Percentiles rank a stretch among this genome's conserved stretches.
phyloP scores from a whole-genome alignment of 2,113 vertebrate genomes.

The Rhinoderma darwinii region DNA sequence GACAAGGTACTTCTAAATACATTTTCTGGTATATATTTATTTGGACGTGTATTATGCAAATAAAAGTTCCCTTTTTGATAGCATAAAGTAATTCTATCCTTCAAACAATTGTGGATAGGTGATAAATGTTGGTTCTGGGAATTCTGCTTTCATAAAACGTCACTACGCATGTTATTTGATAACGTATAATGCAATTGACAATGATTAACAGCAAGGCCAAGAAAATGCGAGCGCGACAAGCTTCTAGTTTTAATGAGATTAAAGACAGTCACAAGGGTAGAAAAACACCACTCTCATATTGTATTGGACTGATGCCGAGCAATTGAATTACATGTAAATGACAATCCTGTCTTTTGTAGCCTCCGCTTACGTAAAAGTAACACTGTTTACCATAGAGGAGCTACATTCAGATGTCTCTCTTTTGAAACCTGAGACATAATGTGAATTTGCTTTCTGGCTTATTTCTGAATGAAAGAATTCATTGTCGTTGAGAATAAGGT shows the following conservation, averaged over 20 bases:
- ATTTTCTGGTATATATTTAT: too few species aligned
- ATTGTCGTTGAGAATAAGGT: conserved; percentile 61
- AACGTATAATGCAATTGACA: too few species aligned
- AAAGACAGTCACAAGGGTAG: not conserved
- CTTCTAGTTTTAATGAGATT: not conserved
- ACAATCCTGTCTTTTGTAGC: not conserved
- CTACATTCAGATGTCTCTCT: not conserved
- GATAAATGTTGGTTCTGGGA: too few species aligned
- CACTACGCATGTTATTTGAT: too few species aligned
- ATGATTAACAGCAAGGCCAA: too few species aligned
- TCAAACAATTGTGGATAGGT: too few species aligned
- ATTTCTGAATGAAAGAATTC: conserved; percentile 57
- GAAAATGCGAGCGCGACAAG: not conserved
- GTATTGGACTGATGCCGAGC: not conserved
- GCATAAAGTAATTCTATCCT: too few species aligned
- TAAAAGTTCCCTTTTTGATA: not conserved
- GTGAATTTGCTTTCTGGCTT: conserved; percentile 59
- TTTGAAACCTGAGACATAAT: not conserved
- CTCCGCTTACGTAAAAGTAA: not conserved
- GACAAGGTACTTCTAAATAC: not conserved
- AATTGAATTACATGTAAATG: not conserved
- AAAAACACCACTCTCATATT: not conserved
- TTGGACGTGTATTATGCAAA: too few species aligned
- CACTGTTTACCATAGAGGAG: not conserved
- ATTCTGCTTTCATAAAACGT: too few species aligned